phyloP scores from a whole-genome alignment of 2,113 vertebrate genomes.

The Poeciliopsis retropinna region DNA sequence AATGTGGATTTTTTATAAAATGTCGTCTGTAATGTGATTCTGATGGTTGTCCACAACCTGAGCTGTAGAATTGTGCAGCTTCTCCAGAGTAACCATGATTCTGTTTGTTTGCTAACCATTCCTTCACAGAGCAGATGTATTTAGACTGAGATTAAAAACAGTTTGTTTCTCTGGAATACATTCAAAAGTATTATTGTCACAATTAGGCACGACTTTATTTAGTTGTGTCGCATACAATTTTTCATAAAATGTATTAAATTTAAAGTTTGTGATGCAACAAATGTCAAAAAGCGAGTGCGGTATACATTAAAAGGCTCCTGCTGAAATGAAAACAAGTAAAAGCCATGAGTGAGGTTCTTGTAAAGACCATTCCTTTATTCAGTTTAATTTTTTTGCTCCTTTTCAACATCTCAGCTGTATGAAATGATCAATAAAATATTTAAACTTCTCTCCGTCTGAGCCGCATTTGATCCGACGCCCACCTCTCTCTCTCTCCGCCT shows the following conservation, averaged over 20 bases:
- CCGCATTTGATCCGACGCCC: conserved; percentile 74
- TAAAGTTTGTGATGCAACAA: too few species aligned
- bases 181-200: neutral
- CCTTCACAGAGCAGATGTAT: neutral
- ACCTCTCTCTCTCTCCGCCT: conserved; percentile 30
- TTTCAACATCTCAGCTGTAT: conserved; percentile 78
- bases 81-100: neutral
- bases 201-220: too few species aligned
- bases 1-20: too few species aligned
- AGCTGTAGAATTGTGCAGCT: too few species aligned
- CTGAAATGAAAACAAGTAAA: conserved; percentile 14
- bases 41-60: too few species aligned
- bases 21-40: too few species aligned
- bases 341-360: conserved; percentile 51
- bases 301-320: too few species aligned
- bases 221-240: too few species aligned
- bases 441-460: conserved; percentile 72
- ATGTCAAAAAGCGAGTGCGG: too few species aligned
- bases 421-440: conserved; percentile 81
- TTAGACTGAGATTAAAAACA: neutral
- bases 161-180: neutral
- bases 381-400: conserved; percentile 72
- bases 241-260: too few species aligned
- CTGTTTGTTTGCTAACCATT: neutral
- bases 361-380: conserved; percentile 78